phyloP scores from a whole-genome alignment of 2,888 invertebrate species.

The Scelioninae gen. 1 region DNA sequence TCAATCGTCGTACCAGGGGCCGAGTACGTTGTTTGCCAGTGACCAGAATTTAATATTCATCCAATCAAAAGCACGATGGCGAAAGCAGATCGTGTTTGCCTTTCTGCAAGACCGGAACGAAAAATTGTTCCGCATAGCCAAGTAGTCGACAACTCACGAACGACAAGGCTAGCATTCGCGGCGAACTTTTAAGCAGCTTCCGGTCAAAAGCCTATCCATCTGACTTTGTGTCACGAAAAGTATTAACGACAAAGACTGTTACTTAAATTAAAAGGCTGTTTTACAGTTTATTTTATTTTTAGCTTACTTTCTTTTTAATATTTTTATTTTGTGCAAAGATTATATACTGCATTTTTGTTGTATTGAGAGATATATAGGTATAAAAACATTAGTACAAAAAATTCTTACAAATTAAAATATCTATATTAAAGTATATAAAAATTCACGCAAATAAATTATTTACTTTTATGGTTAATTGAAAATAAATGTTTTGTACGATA shows the following conservation, averaged over 20 bases:
- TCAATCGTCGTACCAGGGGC: conserved; percentile 77
- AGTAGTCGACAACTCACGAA: conserved; percentile 61
- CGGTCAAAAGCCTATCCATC: conserved; percentile 54
- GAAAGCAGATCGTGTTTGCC: conserved; percentile 73
- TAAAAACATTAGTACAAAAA: too few relatives aligned
- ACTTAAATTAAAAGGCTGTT: conserved; percentile 40
- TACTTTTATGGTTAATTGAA: too few relatives aligned
- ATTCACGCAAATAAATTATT: too few relatives aligned
- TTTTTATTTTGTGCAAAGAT: neutral
- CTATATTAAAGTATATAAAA: too few relatives aligned
- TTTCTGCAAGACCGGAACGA: conserved; percentile 73
- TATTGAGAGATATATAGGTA: too few relatives aligned
- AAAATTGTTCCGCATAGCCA: conserved; percentile 74
- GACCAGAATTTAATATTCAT: conserved; percentile 84
- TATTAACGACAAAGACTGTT: conserved; percentile 45
- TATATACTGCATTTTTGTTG: too few relatives aligned
- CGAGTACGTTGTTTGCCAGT: conserved; percentile 80
- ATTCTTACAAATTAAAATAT: too few relatives aligned
- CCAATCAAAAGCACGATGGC: conserved; percentile 78
- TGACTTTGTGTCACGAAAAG: conserved; percentile 50
- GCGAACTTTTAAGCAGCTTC: conserved; percentile 66
- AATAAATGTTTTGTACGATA: too few relatives aligned
- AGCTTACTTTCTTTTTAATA: neutral
- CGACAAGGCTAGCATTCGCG: conserved; percentile 55
- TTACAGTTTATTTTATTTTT: conserved; percentile 22